phyloP scores from a whole-genome alignment of 2,113 vertebrate genomes.

The Eubucco bourcierii region DNA sequence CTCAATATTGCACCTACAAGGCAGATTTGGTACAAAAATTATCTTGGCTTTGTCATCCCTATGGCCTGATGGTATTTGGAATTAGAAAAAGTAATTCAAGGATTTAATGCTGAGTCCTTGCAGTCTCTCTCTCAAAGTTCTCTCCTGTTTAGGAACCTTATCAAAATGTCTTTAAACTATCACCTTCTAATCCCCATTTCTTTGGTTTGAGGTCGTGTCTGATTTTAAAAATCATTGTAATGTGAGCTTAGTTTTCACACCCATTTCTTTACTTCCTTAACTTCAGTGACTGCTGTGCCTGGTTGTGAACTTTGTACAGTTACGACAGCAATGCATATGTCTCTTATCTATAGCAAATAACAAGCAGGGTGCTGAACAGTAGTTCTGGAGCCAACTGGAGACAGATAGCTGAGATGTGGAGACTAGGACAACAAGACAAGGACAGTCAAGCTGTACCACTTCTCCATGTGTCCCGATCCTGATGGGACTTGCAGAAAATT shows the following conservation, averaged over 20 bases:
- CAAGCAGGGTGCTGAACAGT: neutral
- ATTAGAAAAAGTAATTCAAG: neutral
- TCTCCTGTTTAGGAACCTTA: neutral
- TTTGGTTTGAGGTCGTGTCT: neutral
- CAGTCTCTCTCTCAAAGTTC: neutral
- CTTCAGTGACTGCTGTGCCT: neutral
- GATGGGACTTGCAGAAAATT: neutral
- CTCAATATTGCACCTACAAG: neutral
- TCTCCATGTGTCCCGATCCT: neutral
- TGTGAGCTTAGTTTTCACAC: neutral
- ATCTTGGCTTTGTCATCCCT: neutral
- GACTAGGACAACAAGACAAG: neutral
- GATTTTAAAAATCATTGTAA: neutral
- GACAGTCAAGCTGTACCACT: neutral
- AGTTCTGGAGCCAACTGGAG: neutral
- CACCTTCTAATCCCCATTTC: neutral
- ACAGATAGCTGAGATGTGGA: neutral
- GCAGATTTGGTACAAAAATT: neutral
- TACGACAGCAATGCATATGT: neutral
- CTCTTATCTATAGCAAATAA: slow-evolving; percentile 22
- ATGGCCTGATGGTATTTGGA: neutral
- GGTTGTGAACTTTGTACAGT: slow-evolving; percentile 7
- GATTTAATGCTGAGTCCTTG: neutral
- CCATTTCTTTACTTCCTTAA: neutral
- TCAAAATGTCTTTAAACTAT: neutral